Evolutionary conservation across 2,888 invertebrate species (phyloP).

Genomic region (Priocnemis perturbator): DNA sequence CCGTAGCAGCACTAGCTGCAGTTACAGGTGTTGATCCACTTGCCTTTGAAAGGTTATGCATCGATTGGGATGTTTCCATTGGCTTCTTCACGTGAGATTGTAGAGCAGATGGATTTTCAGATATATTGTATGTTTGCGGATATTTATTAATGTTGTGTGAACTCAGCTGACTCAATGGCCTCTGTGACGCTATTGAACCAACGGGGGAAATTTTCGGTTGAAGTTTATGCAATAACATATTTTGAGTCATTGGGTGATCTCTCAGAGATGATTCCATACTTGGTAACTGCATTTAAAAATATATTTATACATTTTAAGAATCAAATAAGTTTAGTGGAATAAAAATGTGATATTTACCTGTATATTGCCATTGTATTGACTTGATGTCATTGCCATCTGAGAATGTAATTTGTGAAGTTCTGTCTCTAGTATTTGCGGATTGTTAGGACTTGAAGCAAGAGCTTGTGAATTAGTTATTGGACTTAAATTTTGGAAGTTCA

Average conservation of each 20-base stretch:
- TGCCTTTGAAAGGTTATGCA: slow-evolving; percentile 73
- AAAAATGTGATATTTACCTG: slow-evolving; percentile 55
- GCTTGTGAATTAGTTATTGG: slow-evolving; percentile 69
- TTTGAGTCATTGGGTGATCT: slow-evolving; percentile 64
- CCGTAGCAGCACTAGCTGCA: slow-evolving; percentile 67
- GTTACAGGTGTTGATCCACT: slow-evolving; percentile 54
- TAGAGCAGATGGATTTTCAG: slow-evolving; percentile 63
- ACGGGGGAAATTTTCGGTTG: slow-evolving; percentile 76
- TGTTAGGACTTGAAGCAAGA: slow-evolving; percentile 60
- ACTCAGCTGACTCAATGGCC: slow-evolving; percentile 74
- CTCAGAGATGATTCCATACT: slow-evolving; percentile 58
- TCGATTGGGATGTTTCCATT: slow-evolving; percentile 72
- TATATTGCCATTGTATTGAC: slow-evolving; percentile 69
- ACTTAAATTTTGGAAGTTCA: slow-evolving; percentile 73
- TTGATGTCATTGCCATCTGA: slow-evolving; percentile 54
- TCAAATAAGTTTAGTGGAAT: not conserved
- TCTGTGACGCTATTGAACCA: slow-evolving; percentile 77
- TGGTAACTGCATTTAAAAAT: slow-evolving; percentile 41
- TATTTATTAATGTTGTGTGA: slow-evolving; percentile 72
- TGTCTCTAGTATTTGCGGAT: slow-evolving; percentile 64
- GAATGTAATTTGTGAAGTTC: slow-evolving; percentile 70
- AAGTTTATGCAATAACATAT: slow-evolving; percentile 64
- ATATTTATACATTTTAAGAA: not conserved
- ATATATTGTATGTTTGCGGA: slow-evolving; percentile 61
- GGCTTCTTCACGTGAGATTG: slow-evolving; percentile 71